These are phyloP conservation scores for Candidula unifasciata DNA, from an alignment of 2,888 invertebrate genomes.

Conservation along the genomic window DNA sequence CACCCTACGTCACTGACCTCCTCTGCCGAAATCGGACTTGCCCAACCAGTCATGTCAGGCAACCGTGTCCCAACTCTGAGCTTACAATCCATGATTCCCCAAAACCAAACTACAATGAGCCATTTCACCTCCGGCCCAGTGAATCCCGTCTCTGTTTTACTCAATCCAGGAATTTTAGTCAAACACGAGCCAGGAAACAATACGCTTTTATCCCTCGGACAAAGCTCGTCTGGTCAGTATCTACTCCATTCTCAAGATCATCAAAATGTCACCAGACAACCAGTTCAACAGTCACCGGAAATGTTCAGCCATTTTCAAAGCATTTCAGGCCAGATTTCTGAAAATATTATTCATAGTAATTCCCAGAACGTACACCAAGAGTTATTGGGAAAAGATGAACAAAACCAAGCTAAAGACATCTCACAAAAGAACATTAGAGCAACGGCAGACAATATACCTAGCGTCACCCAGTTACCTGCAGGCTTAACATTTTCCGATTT, in stretches of 20 bases:
- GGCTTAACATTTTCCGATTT: too few species aligned
- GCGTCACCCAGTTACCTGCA: too few species aligned
- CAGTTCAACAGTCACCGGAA: not conserved
- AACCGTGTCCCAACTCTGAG: not conserved
- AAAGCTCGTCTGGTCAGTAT: not conserved
- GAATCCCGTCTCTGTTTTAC: not conserved
- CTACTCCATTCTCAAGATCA: not conserved
- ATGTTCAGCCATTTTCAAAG: not conserved
- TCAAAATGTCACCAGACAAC: not conserved
- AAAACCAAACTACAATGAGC: not conserved
- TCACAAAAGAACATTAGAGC: too few species aligned
- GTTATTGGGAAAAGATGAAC: not conserved
- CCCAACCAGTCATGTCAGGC: not conserved
- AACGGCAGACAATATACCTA: too few species aligned
- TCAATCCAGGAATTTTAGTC: not conserved
- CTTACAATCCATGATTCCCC: not conserved
- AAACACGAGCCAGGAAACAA: not conserved
- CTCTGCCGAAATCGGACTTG: not conserved
- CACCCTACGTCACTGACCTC: not conserved
- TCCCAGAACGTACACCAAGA: not conserved
- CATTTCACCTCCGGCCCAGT: not conserved
- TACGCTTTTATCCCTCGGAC: too few species aligned
- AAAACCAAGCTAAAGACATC: not conserved
- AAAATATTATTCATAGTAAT: not conserved
- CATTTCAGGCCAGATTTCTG: not conserved